phyloP scores from a whole-genome alignment of 2,888 invertebrate genomes.

The Apodemia hepburni region DNA sequence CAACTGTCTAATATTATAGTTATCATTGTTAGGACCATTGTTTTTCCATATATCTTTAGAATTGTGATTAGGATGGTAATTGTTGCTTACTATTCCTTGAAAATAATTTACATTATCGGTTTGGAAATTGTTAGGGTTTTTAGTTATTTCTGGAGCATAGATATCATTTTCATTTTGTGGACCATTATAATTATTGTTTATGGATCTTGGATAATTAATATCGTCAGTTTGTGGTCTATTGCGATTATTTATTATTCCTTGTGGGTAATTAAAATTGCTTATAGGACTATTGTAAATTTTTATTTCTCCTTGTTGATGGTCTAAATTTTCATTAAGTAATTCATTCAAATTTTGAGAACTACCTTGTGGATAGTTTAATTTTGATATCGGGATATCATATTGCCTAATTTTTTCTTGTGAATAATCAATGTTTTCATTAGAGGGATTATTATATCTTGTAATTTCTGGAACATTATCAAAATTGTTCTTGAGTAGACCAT shows the following conservation, averaged over 20 bases:
- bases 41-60: conserved; percentile 17
- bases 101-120: not conserved
- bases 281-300: not conserved
- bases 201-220: not conserved
- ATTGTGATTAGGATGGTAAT: conserved; percentile 17
- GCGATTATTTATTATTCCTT: not conserved
- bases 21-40: conserved; percentile 19
- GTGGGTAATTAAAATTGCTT: not conserved
- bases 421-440: not conserved
- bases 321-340: not conserved
- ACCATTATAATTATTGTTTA: not conserved
- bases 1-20: conserved; percentile 25
- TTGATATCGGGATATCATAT: not conserved
- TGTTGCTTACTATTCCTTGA: not conserved
- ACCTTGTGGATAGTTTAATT: not conserved
- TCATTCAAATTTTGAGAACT: not conserved
- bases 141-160: not conserved
- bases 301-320: not conserved
- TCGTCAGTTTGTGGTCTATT: not conserved
- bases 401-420: not conserved
- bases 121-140: not conserved
- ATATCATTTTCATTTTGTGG: not conserved
- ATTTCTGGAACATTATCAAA: not conserved
- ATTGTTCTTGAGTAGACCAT: not conserved
- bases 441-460: not conserved